Base-by-base conservation (phyloP, 2,888 invertebrate species). In the Dichetophora obliterata region DNA sequence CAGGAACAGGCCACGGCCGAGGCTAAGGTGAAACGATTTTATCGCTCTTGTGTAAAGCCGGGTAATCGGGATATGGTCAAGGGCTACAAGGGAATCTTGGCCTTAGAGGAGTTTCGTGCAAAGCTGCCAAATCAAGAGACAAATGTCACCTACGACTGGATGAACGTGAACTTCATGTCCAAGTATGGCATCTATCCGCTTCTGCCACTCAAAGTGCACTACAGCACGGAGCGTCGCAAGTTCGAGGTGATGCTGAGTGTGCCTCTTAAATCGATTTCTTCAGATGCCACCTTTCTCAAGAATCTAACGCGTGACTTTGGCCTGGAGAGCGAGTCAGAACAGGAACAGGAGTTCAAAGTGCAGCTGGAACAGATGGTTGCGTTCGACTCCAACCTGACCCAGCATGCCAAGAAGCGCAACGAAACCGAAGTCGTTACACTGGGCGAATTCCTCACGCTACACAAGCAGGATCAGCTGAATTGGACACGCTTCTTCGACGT, bases 111-210 rank as follows among this genome's bases (percentile, higher is more conserved):
- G 80, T 8, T 79, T n/a, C 76, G 70, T 1, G 75, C 76, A 4
- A 59, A 24, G n/a, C 16, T 77, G 27, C 75, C 75, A 61, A 79
- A 79, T 14, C 48, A 9, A 34, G n/a, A n/a, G n/a, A 14, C 11
- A 43, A 85, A 84, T 31, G 79, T 78, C 0, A 82, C 79, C 0
- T 61, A 76, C 5, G 86, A 87, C 68, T 87, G 87, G 87, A 81
- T 86, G 3, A 77, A 79, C 3, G 75, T 86, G 0, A 87, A 87
- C n/a, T 87, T 87, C 31, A 82, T 86, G 81, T 86, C 86, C 3
- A 76, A 74, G 9, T 85, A 84, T 34, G 86, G 84, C 3, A 59
- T 84, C 8, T 85, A 81, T 71, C 84, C 87, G 0, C 48, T 87
- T 69, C 48, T 88, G 43, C 86, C 87, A 0, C 27, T 87, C 0